Evolutionary conservation across 1,140 invertebrate genomes (phyloP), one percentile per base, ranked within the genome.

Genomic region (Leguminivora glycinivorella): DNA sequence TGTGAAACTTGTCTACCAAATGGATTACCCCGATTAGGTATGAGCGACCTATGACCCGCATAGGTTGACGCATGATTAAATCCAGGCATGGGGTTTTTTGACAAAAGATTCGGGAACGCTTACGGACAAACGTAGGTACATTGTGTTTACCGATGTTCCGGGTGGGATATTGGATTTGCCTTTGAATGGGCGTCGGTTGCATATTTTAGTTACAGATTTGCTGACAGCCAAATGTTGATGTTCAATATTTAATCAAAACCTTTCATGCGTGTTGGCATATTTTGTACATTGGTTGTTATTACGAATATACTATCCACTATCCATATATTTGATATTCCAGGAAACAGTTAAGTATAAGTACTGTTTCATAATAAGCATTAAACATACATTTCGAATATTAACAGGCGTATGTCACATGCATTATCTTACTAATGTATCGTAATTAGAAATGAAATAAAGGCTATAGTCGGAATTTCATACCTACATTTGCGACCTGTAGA

Each of bases 21-120:
- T 85, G 85, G 86, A 90, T 90, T 88, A 90, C 82, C 75, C 73
- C 82, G 84, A 85, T 87, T 88, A 89, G 84, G 81, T 81, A 83
- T 88, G 81, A 83, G 78, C 71, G 78, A 85, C 78, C 84, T 82
- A 70, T 86, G 83, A 83, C 81, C 88, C 83, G 77, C 79, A 83
- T 84, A 82, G 77, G 79, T 81, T 82, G 83, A 84, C 79, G 81
- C 77, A 81, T 84, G 85, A 87, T 89, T 85, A 84, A 73, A 70
- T 73, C 56, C 22, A 58, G 58, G 26, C 68, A n/a, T n/a, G 47
- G 52, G 69, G 56, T 75, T 72, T 72, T 70, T 58, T 70, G 68
- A 63, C 40, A 68, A 72, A 72, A 72, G 72, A 63, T 63, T 63
- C 29, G 58, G 56, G 56, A 26, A 10, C 56, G 56, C 29, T 63